phyloP scores from a whole-genome alignment of 2,888 invertebrate species.

The Orgyia antiqua region DNA sequence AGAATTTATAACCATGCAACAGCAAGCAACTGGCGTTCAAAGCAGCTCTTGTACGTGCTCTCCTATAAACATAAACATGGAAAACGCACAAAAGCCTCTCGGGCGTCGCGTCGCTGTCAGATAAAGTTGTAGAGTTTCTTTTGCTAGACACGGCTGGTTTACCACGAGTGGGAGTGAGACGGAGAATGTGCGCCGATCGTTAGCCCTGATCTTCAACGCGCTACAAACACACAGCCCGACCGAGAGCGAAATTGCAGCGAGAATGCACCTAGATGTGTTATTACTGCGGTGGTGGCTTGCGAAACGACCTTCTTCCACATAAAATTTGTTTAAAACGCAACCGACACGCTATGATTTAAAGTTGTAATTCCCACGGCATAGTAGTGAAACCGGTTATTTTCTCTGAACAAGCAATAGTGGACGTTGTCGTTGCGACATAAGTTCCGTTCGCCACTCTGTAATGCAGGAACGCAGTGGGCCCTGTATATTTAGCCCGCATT shows the following conservation, averaged over 20 bases:
- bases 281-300: constrained; percentile 52
- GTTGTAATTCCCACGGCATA: constrained; percentile 37
- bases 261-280: constrained; percentile 78
- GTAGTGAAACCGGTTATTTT: constrained; percentile 61
- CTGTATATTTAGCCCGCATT: constrained; percentile 76
- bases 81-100: constrained; percentile 77
- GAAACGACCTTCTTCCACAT: constrained; percentile 57
- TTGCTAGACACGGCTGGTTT: constrained; percentile 52
- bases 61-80: constrained; percentile 76
- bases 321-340: constrained; percentile 28
- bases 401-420: constrained; percentile 64
- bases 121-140: constrained; percentile 76
- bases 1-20: constrained; percentile 52
- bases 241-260: constrained; percentile 78
- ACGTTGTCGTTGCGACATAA: constrained; percentile 67
- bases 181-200: constrained; percentile 65
- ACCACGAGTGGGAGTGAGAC: constrained; percentile 51
- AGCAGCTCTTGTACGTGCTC: constrained; percentile 72
- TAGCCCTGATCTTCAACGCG: constrained; percentile 79
- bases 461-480: constrained; percentile 50
- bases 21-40: constrained; percentile 60
- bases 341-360: constrained; percentile 32
- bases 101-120: constrained; percentile 71
- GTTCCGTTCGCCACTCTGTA: constrained; percentile 52
- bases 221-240: constrained; percentile 78